phyloP scores from a whole-genome alignment of 2,797 vertebrate species.

The Telmatherina bonti region DNA sequence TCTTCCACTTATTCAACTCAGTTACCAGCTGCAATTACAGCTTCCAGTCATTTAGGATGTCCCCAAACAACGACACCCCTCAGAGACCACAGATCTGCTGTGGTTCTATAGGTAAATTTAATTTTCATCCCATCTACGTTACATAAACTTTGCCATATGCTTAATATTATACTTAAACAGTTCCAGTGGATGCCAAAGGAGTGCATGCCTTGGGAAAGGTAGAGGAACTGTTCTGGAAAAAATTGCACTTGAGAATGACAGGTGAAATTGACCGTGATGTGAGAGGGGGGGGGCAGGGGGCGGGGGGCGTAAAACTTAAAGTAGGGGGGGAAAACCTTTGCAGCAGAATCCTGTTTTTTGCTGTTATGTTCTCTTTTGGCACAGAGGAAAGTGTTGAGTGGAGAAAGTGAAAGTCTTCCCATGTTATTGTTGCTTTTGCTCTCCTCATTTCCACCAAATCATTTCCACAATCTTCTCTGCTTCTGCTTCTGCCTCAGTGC shows the following conservation, averaged over 20 bases:
- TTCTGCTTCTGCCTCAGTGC: slow-evolving; percentile 26
- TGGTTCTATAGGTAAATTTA: slow-evolving; percentile 77
- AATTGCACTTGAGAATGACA: slow-evolving; percentile 67
- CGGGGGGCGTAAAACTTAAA: slow-evolving; percentile 18
- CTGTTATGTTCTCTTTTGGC: slow-evolving; percentile 68
- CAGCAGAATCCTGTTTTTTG: slow-evolving; percentile 47
- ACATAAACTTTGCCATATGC: slow-evolving; percentile 82
- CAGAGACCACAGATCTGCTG: slow-evolving; percentile 53
- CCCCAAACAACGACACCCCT: slow-evolving; percentile 64
- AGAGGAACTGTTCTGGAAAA: slow-evolving; percentile 59
- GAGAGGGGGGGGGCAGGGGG: slow-evolving; percentile 13
- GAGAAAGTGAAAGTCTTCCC: slow-evolving; percentile 62
- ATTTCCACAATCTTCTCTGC: slow-evolving; percentile 37
- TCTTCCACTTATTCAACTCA: slow-evolving; percentile 24
- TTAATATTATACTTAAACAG: slow-evolving; percentile 83
- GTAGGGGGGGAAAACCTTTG: slow-evolving; percentile 31
- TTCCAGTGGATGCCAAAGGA: slow-evolving; percentile 67
- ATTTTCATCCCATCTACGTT: slow-evolving; percentile 85
- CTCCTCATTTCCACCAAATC: slow-evolving; percentile 43
- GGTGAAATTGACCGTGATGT: slow-evolving; percentile 73
- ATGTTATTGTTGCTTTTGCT: slow-evolving; percentile 63
- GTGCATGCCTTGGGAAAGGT: slow-evolving; percentile 63
- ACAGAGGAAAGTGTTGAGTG: slow-evolving; percentile 47
- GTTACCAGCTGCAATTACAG: slow-evolving; percentile 66
- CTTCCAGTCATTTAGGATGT: slow-evolving; percentile 68